Base-by-base conservation (phyloP, 2,797 vertebrate genomes). In the Eremophila alpestris region DNA sequence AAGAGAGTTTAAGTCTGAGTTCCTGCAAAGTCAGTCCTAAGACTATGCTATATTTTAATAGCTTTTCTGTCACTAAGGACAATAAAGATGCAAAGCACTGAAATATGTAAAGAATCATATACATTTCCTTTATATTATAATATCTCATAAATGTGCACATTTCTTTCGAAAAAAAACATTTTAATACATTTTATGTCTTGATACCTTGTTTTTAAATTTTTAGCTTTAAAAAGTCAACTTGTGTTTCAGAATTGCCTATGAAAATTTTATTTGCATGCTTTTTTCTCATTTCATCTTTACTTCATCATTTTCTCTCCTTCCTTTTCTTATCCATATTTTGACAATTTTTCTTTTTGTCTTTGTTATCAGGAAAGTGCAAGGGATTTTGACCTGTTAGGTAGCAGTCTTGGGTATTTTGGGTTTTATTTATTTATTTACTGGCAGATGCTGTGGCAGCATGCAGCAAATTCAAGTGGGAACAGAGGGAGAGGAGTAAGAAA, bases 381-480 rank as follows among this genome's bases (percentile, higher is more conserved):
- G 16, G 27, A 71, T 77, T 94, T 94, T 77, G 22, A 9, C 68
- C 34, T 78, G 4, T 69, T 78, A 79, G 12, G 23, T 36, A 62
- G 18, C 30, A 77, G 55, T 18, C 14, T 58, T 71, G 34, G 16
- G 7, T 78, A 49, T 83, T 83, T 78, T 0, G 3, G 16, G 8
- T 23, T 71, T 76, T 84, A 59, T 89, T 68, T 76, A 49, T 80
- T 74, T 80, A 65, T 77, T 86, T 94, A 40, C 16, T 58, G 32
- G 29, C 40, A 89, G 80, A 83, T 92, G 81, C 64, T 89, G 55
- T 73, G 38, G 36, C 63, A 93, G 38, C 68, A 59, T 54, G 64
- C 59, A 89, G 40, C 32, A 91, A 94, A 95, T 87, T 95, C 77
- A 70, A 93, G n/a, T n/a, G 76, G 46, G 20, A 81, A 36, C 34